These are phyloP conservation scores for Dastarcus helophoroides DNA, from an alignment of 2,888 invertebrate species.

Conservation along the genomic window DNA sequence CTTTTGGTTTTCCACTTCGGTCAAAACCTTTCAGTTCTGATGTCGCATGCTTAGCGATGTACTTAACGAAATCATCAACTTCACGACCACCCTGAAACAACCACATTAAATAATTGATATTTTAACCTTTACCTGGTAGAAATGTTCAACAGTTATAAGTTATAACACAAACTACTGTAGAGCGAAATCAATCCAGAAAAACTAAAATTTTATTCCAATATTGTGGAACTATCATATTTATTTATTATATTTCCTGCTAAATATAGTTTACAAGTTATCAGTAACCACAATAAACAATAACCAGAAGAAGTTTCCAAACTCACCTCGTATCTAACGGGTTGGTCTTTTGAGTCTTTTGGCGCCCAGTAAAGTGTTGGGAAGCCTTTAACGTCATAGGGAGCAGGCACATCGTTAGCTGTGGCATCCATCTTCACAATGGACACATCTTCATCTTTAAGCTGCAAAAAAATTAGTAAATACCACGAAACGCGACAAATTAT, in stretches of 20 bases:
- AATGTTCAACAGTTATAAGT: too few species aligned
- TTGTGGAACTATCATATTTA: too few species aligned
- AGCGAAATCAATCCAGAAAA: too few species aligned
- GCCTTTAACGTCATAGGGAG: constrained; percentile 81
- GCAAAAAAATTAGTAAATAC: constrained; percentile 18
- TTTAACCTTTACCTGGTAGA: too few species aligned
- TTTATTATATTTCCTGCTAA: too few species aligned
- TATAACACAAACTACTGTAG: too few species aligned
- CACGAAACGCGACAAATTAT: constrained; percentile 2
- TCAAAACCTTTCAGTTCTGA: constrained; percentile 78
- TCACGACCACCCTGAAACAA: constrained; percentile 76
- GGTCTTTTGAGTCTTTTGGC: constrained; percentile 67
- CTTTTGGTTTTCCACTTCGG: constrained; percentile 61
- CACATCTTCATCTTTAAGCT: constrained; percentile 75
- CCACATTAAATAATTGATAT: too few species aligned
- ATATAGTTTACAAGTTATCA: too few species aligned
- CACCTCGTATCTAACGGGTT: constrained; percentile 77
- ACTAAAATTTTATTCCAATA: too few species aligned
- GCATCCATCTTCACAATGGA: constrained; percentile 97
- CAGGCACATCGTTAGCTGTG: constrained; percentile 95
- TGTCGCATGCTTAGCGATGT: constrained; percentile 84
- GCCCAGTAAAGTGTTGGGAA: constrained; percentile 98
- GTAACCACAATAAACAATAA: too few species aligned
- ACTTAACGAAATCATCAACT: constrained; percentile 87
- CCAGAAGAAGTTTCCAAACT: constrained; percentile 25